phyloP scores from a whole-genome alignment of 1,140 invertebrate species.

The Panagrolaimus sp. region DNA sequence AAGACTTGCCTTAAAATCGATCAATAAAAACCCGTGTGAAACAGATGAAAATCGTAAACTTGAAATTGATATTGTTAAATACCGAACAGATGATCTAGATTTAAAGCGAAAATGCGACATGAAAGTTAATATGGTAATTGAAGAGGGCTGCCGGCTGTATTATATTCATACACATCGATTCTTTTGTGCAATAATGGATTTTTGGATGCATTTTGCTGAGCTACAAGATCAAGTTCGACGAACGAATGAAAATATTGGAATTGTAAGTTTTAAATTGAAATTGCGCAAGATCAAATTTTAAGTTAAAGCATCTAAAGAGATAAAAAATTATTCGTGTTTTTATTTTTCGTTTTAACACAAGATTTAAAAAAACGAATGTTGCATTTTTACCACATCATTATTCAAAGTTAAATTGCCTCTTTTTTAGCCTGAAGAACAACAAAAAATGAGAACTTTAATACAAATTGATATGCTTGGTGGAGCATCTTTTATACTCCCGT shows the following conservation, averaged over 20 bases:
- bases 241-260: slow-evolving; percentile 18
- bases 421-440: slow-evolving; percentile 18
- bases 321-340: too few relatives aligned
- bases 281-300: too few relatives aligned
- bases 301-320: too few relatives aligned
- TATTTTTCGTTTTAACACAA: too few relatives aligned
- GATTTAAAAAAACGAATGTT: too few relatives aligned
- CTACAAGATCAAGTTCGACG: slow-evolving; percentile 70
- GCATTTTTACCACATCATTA: too few relatives aligned
- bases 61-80: neutral
- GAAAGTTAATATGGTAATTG: neutral
- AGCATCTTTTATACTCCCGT: slow-evolving; percentile 32
- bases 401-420: too few relatives aligned
- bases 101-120: slow-evolving; percentile 21
- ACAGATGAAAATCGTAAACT: slow-evolving; percentile 8
- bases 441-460: slow-evolving; percentile 36
- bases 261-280: slow-evolving; percentile 22
- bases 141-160: slow-evolving; percentile 62
- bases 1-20: slow-evolving; percentile 20
- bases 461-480: slow-evolving; percentile 29
- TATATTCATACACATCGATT: slow-evolving; percentile 93
- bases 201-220: slow-evolving; percentile 78
- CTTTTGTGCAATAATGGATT: slow-evolving; percentile 75
- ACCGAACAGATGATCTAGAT: slow-evolving; percentile 20
- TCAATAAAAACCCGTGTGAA: neutral